phyloP scores from a whole-genome alignment of 2,797 vertebrate genomes.

The Crossoptilon crossoptilon region DNA sequence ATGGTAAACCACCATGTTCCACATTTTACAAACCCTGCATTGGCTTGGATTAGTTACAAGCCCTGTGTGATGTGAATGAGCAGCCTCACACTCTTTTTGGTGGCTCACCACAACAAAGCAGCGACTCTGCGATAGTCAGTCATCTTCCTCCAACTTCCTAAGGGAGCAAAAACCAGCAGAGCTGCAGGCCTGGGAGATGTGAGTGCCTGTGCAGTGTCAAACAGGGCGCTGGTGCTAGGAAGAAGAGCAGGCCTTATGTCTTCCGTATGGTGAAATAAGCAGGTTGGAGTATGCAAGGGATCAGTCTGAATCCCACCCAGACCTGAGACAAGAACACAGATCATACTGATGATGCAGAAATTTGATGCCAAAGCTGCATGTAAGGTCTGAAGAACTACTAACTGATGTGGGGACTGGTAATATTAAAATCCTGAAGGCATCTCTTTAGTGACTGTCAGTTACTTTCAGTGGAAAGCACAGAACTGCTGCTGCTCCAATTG shows the following conservation, averaged over 20 bases:
- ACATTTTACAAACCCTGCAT: not conserved
- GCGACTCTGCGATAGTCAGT: not conserved
- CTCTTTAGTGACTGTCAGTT: not conserved
- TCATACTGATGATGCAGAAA: not conserved
- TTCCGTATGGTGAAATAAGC: not conserved
- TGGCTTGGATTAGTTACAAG: not conserved
- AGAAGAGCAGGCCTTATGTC: fast-evolving
- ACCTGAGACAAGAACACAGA: not conserved
- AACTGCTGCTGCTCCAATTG: not conserved
- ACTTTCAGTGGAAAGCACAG: not conserved
- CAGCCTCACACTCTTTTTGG: not conserved
- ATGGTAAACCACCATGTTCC: not conserved
- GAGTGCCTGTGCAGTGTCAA: not conserved
- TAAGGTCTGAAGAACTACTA: not conserved
- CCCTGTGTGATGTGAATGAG: not conserved
- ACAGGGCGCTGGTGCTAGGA: too few species aligned
- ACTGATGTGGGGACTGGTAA: not conserved
- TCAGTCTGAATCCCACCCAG: not conserved
- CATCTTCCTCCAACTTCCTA: not conserved
- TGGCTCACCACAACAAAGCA: not conserved
- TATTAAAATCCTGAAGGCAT: not conserved
- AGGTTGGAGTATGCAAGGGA: not conserved
- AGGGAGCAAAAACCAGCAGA: not conserved
- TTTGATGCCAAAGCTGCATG: not conserved
- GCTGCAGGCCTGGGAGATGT: not conserved